Base-by-base conservation (phyloP, 2,113 vertebrate species). In the Clarias macrocephalus region DNA sequence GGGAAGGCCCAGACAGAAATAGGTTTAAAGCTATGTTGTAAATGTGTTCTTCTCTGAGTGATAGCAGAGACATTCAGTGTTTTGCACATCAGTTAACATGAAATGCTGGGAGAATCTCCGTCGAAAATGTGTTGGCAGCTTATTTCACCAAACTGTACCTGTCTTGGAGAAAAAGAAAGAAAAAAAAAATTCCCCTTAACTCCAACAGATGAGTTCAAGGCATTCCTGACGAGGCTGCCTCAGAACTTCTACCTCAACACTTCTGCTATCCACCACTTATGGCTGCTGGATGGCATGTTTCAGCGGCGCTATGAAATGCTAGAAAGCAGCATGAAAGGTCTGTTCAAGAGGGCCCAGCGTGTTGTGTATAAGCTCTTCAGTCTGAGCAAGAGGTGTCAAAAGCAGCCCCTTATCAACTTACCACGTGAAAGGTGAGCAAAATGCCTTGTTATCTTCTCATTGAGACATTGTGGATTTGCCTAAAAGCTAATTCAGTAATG, bases 351-450 rank as follows among this genome's bases (percentile, higher is more conserved):
- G 92, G 97, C 97, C 1, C 96, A 98, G 91, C 96, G 95, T 91
- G 97, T 98, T 73, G 96, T 98, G 84, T 97, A 96, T 93, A 99
- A 99, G 91, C 97, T 99, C 91, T 99, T 99, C 88, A 96, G 97
- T 89, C 97, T 99, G 65, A 99, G 98, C 91, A 99, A 99, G 93
- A 96, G 98, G 85, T 99, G 98, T 88, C 97, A 97, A 89, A 95
- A 96, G 23, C 98, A 99, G 89, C 98, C 98, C 0, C 94, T 97
- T 88, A 96, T 99, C 91, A 96, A 93, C 89, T 93, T 98, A 82
- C 97, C 97, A 0, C 93, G 95, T 88, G 95, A 97, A 92, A 96
- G 97, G 98, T 99, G 94, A 96, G 94, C 82, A 81, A 56, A 82
- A 66, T 28, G 21, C 23, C 82, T 88, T 73, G n/a, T 83, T 82